Evolutionary conservation across 2,113 vertebrate species (phyloP), one percentile per base, ranked within the genome.

Genomic region (Cryptotis parvus): DNA sequence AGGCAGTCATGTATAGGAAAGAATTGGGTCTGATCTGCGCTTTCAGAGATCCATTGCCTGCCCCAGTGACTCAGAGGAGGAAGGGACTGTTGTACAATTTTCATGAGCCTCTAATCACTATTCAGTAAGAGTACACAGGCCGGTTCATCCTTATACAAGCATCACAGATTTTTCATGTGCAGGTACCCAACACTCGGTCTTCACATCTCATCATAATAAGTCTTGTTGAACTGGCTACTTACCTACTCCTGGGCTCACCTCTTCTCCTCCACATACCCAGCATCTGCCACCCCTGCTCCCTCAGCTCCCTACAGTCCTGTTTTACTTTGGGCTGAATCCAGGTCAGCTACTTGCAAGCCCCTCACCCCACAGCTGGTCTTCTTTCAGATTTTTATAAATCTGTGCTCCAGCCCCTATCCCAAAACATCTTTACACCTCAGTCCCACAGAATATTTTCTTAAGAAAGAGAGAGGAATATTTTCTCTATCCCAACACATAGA

Each of bases 141-240:
- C 27, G 29, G 8, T 39, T 73, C 37, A 49, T 49, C 3, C 0
- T 39, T 22, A 27, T 65, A 33, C 43, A 80, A 52, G 45, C n/a
- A n/a, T 15, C 39, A 83, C 16, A 82, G 22, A 41, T 14, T 14
- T 2, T 76, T 10, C 31, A 24, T 52, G 27, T 39, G 52, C n/a
- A 37, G 10, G 15, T 35, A 58, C 22, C 45, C 43, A 58, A 58
- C 20, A 1, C 39, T 69, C 39, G 5, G n/a, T 83, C 65, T 52
- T 39, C 29, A 52, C 0, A 1, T 26, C 39, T 43, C 6, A 20
- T n/a, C 1, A 2, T 14, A 9, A 37, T 1, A n/a, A 18, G 8
- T 70, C 43, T 43, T 11, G 24, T 63, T 39, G 7, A 5, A 35
- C 39, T 43, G 63, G 52, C 45, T 20, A 52, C 66, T 15, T 35